Evolutionary conservation across 2,888 invertebrate species (phyloP), one percentile per base, ranked within the genome.

Genomic region (Boloria selene): DNA sequence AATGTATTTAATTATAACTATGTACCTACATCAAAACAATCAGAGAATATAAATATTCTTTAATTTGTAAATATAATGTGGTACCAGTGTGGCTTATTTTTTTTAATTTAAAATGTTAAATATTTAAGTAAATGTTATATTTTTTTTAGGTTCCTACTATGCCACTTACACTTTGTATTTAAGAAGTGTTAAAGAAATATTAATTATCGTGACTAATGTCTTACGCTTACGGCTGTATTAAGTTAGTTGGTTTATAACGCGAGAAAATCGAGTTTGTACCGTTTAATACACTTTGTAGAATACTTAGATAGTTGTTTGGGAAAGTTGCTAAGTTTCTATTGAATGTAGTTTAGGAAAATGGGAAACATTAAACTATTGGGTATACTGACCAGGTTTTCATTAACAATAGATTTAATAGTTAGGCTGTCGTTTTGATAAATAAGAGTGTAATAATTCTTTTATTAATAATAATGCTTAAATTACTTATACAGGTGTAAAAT

Each of bases 281-380:
- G 16, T 45, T 52, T 64, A 52, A 64, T 59, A 54, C 49, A 44
- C 53, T 47, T 53, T 42, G 16, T 45, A 38, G 16, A 53, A 54
- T 54, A 50, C 61, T 61, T 61, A 60, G 60, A 61, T 65, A 61
- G 50, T 65, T 64, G 59, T 63, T 64, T 38, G 44, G 45, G 51
- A 64, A 47, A 58, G 58, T 59, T 44, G 55, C 44, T 44, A 54
- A 61, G 22, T 54, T 65, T 65, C 18, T 17, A 61, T 65, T 55
- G 44, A 55, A 65, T 53, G 26, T 50, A 65, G 65, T 65, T 61
- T 61, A 61, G 47, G 44, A 45, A 52, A 55, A 61, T 55, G 49
- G 26, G 61, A 47, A 65, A 55, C 44, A 50, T 65, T 44, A 54
- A 61, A 14, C 54, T n/a, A 53, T 42, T 26, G 50, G 50, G 7